Base-by-base conservation (phyloP, 2,113 vertebrate species). In the Tachycineta bicolor region DNA sequence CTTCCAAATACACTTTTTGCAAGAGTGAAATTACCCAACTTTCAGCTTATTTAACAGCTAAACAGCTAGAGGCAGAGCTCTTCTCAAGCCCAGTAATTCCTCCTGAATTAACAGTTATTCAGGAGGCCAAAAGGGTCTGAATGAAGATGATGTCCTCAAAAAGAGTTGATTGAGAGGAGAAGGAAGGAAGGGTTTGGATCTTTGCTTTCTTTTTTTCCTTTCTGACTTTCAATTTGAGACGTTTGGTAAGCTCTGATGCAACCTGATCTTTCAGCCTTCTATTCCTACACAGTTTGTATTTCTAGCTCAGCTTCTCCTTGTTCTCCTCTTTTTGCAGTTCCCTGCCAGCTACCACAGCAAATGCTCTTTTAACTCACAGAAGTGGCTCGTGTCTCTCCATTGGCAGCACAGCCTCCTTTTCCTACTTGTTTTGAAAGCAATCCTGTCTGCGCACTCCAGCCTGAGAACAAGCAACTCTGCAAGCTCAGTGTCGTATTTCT, bases 281-380 rank as follows among this genome's bases (percentile, higher is more conserved):
- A 43, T 80, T 64, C 73, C 77, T 31, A 65, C n/a, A 44, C 29
- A 83, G 58, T 53, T 76, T 71, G 31, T 50, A 47, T 82, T 71
- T 77, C 73, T 49, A 85, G 52, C 14, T 83, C 41, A 41, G 12
- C 28, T 90, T 79, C 44, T 67, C 29, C 31, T 25, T 67, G 13
- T 84, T 80, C 79, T 83, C 55, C 80, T 59, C 46, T 64, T 58
- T 21, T 17, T 63, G 50, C 50, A 70, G 63, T 22, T 91, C 55
- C 24, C 53, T 93, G 87, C 47, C 91, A 93, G 68, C 34, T 90
- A 65, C 28, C 34, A 34, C 55, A 80, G 59, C 65, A 93, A 88
- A 95, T 59, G 62, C 55, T 83, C 82, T 88, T 94, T 70, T 63
- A 93, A 77, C 55, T 88, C 50, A 25, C 47, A 91, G 52, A 75